Conservation (phyloP, 2,113 vertebrate genomes). For the Phyllostomus hastatus region DNA sequence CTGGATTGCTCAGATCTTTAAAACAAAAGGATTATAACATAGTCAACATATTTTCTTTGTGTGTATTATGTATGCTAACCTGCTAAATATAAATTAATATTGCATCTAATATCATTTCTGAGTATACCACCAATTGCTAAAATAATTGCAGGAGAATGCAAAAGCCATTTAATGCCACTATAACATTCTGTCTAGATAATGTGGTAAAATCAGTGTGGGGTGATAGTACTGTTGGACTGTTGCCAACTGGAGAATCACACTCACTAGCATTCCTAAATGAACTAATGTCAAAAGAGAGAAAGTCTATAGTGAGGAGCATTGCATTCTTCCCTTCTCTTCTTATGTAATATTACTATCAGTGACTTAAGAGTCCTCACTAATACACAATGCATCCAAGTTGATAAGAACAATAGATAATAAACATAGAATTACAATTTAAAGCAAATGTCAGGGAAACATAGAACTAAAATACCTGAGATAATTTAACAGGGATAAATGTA, state of each 20-base stretch:
- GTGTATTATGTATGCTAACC: neutral
- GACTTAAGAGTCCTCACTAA: neutral
- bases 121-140: neutral
- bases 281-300: neutral
- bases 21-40: neutral
- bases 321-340: neutral
- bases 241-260: neutral
- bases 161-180: fast-evolving
- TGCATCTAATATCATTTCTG: neutral
- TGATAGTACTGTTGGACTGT: fast-evolving
- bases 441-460: neutral
- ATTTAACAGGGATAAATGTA: neutral
- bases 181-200: neutral
- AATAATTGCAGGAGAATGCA: neutral
- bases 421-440: neutral
- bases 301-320: fast-evolving
- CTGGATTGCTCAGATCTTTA: neutral
- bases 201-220: no score
- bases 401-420: neutral
- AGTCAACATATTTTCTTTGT: neutral
- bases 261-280: neutral
- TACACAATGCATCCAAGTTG: neutral
- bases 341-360: no score
- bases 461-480: neutral
- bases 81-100: neutral